These are phyloP conservation scores for Schrankia costaestrigalis DNA, from an alignment of 2,888 invertebrate species.

Conservation along the genomic window DNA sequence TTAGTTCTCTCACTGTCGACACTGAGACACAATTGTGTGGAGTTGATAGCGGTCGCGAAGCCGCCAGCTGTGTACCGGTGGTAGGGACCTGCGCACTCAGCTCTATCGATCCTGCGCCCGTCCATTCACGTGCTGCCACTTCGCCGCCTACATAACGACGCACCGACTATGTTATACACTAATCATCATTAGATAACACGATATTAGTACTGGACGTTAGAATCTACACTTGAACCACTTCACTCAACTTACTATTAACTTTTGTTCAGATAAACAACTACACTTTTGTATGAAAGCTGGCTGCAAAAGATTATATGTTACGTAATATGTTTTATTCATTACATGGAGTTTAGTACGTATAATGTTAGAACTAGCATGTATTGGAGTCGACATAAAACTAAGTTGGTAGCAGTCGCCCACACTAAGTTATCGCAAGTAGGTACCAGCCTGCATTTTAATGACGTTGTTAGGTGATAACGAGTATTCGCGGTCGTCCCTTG, in stretches of 20 bases:
- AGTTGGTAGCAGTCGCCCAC: slow-evolving; percentile 47
- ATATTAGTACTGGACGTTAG: slow-evolving; percentile 59
- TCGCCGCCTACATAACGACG: slow-evolving; percentile 69
- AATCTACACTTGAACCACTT: slow-evolving; percentile 58
- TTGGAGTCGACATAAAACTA: slow-evolving; percentile 20
- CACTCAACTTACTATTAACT: slow-evolving; percentile 49
- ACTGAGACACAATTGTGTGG: slow-evolving; percentile 53
- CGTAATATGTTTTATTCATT: slow-evolving; percentile 8
- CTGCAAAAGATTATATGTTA: slow-evolving; percentile 9
- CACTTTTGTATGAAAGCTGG: slow-evolving; percentile 16
- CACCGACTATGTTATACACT: slow-evolving; percentile 61
- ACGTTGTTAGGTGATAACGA: slow-evolving; percentile 45
- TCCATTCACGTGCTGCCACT: slow-evolving; percentile 71
- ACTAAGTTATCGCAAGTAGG: slow-evolving; percentile 61
- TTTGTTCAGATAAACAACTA: slow-evolving; percentile 36
- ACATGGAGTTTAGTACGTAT: slow-evolving; percentile 7
- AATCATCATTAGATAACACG: slow-evolving; percentile 73
- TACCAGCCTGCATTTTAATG: slow-evolving; percentile 68
- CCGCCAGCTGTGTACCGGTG: slow-evolving; percentile 60
- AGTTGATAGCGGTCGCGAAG: slow-evolving; percentile 49
- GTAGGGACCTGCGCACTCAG: slow-evolving; percentile 67
- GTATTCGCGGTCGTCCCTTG: slow-evolving; percentile 24
- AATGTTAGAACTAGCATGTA: slow-evolving; percentile 18
- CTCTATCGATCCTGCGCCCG: slow-evolving; percentile 67
- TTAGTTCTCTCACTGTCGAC: slow-evolving; percentile 49